These are phyloP conservation scores for Pteronotus mesoamericanus DNA, from an alignment of 2,797 vertebrate species.

Conservation along the genomic window DNA sequence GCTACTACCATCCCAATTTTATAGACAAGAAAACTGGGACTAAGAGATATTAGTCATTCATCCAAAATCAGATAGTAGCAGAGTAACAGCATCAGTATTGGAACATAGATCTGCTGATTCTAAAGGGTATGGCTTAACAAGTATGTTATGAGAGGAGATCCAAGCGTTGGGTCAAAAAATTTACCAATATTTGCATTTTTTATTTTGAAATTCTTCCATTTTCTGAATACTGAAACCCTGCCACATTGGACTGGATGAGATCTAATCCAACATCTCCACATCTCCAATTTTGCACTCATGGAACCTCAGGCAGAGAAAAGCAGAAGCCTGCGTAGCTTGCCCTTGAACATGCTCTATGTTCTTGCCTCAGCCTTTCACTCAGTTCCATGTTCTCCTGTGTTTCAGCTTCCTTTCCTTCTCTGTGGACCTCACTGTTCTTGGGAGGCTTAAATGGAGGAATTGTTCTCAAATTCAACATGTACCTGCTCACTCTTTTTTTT, in stretches of 20 bases:
- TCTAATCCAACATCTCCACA: accelerated
- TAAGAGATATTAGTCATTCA: background rate
- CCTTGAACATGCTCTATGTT: background rate
- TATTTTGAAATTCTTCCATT: background rate
- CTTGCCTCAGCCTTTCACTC: background rate
- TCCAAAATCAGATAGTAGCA: background rate
- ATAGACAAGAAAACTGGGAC: background rate
- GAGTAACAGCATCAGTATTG: background rate
- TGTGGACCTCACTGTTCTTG: background rate
- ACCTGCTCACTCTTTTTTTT: background rate
- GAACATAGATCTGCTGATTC: background rate
- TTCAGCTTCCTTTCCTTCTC: background rate
- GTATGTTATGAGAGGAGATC: background rate
- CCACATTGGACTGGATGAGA: background rate
- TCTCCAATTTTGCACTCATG: background rate
- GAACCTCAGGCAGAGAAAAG: background rate
- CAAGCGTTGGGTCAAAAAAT: background rate
- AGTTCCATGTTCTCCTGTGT: background rate
- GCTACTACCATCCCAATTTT: background rate
- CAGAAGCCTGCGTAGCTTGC: background rate
- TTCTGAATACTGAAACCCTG: background rate
- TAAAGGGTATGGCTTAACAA: background rate
- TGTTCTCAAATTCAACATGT: background rate
- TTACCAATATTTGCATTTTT: background rate
- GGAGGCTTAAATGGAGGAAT: background rate